Percentiles rank a stretch among this genome's conserved stretches.
Evolutionary conservation across 2,888 invertebrate genomes (phyloP).

Genomic region (Tetanocera ferruginea): DNA sequence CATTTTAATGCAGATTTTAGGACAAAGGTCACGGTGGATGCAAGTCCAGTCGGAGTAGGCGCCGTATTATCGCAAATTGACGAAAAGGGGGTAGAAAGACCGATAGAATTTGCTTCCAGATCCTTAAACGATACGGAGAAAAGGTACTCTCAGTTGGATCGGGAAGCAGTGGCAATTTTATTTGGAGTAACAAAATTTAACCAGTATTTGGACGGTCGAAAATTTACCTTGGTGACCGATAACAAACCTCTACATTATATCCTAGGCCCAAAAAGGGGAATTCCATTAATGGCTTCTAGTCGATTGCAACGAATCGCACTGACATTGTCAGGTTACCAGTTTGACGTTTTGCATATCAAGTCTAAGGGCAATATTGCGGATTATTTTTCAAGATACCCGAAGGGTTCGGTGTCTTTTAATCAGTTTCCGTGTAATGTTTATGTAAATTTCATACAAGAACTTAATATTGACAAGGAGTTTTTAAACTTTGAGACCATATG

Average conservation of each 20-base stretch:
- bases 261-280: conserved; percentile 30
- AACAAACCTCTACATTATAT: not conserved
- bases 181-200: conserved; percentile 1
- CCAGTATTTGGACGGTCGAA: not conserved
- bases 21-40: conserved; percentile 49
- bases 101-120: conserved; percentile 63
- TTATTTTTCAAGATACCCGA: conserved; percentile 49
- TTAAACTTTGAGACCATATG: conserved; percentile 26
- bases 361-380: conserved; percentile 50
- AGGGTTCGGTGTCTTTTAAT: not conserved
- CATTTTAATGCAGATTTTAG: conserved; percentile 48
- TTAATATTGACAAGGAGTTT: not conserved
- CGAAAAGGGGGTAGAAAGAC: conserved; percentile 59
- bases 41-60: conserved; percentile 52
- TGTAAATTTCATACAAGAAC: conserved; percentile 32
- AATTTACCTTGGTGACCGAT: not conserved
- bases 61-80: conserved; percentile 61
- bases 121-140: conserved; percentile 35
- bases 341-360: conserved; percentile 47
- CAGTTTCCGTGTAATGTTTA: conserved; percentile 26
- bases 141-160: conserved; percentile 39
- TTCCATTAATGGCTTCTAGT: not conserved
- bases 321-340: conserved; percentile 33
- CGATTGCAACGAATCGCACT: too few species aligned
- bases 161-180: conserved; percentile 15